Percentiles rank a stretch among this genome's conserved stretches.
Conservation (phyloP, 2,113 vertebrate genomes). For the Benitochromis conjunctus region DNA sequence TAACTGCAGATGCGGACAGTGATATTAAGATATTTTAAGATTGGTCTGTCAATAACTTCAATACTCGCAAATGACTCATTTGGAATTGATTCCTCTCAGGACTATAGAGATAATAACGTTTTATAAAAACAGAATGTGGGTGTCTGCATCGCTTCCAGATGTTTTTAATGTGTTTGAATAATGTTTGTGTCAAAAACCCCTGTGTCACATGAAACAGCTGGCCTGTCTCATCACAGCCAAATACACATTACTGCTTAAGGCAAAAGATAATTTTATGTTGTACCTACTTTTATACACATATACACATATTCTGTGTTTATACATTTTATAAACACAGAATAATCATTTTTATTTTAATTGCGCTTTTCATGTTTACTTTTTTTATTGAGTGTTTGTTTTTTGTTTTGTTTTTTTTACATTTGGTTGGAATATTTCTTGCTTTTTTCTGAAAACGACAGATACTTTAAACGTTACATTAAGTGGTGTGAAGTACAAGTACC, state of each 20-base stretch:
- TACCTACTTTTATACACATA: neutral
- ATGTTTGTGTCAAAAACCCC: neutral
- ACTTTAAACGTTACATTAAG: neutral
- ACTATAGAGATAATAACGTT: neutral
- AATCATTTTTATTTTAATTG: neutral
- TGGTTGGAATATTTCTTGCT: neutral
- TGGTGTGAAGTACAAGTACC: neutral
- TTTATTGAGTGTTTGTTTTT: neutral
- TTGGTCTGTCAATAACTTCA: neutral
- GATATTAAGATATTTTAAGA: neutral
- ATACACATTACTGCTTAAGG: neutral
- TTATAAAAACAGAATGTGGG: neutral
- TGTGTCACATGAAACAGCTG: neutral
- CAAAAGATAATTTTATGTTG: neutral
- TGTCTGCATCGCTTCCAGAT: neutral
- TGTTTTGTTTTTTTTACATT: neutral
- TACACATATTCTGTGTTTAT: too few relatives aligned
- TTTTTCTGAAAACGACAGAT: neutral
- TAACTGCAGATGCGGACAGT: neutral
- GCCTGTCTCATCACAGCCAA: neutral
- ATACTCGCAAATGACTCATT: neutral
- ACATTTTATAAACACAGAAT: neutral
- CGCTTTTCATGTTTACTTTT: neutral
- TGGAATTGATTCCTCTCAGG: neutral
- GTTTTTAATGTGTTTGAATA: neutral